Conservation (phyloP, 2,797 vertebrate species). For the Notamacropus eugenii region DNA sequence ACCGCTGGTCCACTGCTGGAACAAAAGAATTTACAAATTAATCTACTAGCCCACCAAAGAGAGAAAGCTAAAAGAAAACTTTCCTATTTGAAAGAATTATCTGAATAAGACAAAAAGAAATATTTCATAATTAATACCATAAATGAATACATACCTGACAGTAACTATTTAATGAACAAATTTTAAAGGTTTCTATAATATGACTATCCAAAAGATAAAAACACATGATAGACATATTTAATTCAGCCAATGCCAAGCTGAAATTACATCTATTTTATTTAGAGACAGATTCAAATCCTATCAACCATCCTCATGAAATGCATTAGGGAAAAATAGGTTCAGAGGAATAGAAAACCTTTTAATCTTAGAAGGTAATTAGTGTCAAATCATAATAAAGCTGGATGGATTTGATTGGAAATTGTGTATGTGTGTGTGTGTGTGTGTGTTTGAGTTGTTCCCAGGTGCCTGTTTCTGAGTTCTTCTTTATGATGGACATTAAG, state of each 20-base stretch:
- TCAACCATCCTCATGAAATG: constrained; percentile 14
- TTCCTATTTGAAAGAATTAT: constrained; percentile 21
- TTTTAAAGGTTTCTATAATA: constrained; percentile 36
- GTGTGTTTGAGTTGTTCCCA: constrained; percentile 25
- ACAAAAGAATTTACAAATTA: neutral
- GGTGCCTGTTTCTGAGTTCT: neutral
- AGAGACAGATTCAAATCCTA: constrained; percentile 33
- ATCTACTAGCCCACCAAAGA: neutral
- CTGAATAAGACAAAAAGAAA: constrained; percentile 7
- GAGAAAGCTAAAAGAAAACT: constrained; percentile 17
- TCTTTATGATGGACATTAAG: neutral
- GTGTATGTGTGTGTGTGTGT: no score
- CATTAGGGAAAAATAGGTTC: constrained; percentile 32
- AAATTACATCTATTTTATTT: constrained; percentile 46
- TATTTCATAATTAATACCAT: constrained; percentile 9
- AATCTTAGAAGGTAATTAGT: constrained; percentile 11
- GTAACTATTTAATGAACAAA: constrained; percentile 17
- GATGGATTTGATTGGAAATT: neutral
- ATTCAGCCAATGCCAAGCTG: constrained; percentile 36
- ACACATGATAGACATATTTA: constrained; percentile 36
- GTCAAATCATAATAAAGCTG: neutral
- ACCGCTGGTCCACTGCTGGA: constrained; percentile 1
- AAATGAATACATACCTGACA: constrained; percentile 41
- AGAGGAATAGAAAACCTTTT: constrained; percentile 5
- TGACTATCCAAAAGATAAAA: constrained; percentile 40